A percentile compares a stretch with the other conserved stretches of the same genome.
Evolutionary conservation across 2,797 vertebrate species (phyloP).

Genomic region (Margarornis squamiger): DNA sequence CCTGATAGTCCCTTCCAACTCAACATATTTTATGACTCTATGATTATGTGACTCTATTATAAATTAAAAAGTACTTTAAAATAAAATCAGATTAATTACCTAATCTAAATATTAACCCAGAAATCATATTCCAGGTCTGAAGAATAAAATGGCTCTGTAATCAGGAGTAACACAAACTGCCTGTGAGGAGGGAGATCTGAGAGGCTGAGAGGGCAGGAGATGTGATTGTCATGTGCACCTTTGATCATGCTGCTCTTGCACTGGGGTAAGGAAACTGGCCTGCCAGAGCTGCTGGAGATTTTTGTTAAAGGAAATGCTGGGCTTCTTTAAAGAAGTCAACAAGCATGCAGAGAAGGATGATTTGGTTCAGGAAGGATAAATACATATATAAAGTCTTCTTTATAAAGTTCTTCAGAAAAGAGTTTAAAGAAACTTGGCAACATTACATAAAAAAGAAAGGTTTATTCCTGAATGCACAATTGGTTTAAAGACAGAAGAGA

Average conservation of each 20-base stretch:
- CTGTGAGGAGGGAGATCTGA: not conserved
- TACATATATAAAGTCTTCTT: not conserved
- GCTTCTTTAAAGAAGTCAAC: not conserved
- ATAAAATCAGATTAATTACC: not conserved
- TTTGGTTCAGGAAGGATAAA: not conserved
- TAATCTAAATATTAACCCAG: not conserved
- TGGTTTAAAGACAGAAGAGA: not conserved
- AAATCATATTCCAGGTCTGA: not conserved
- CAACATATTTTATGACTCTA: not conserved
- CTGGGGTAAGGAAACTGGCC: not conserved
- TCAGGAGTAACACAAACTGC: not conserved
- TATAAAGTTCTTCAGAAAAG: not conserved
- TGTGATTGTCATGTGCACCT: rapidly evolving
- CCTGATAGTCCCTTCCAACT: not conserved
- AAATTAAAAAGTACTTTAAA: not conserved
- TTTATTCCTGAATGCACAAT: not conserved
- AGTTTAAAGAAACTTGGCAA: not conserved
- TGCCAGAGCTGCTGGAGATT: not conserved
- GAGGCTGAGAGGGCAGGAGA: not conserved
- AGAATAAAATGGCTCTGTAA: not conserved
- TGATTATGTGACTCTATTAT: too few relatives aligned
- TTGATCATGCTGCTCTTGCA: not conserved
- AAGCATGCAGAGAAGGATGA: not conserved
- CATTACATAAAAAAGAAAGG: not conserved
- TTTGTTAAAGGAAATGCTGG: not conserved